Evolutionary conservation across 2,888 invertebrate species (phyloP), one percentile per base, ranked within the genome.

Genomic region (Hydrotaea cyrtoneurina): DNA sequence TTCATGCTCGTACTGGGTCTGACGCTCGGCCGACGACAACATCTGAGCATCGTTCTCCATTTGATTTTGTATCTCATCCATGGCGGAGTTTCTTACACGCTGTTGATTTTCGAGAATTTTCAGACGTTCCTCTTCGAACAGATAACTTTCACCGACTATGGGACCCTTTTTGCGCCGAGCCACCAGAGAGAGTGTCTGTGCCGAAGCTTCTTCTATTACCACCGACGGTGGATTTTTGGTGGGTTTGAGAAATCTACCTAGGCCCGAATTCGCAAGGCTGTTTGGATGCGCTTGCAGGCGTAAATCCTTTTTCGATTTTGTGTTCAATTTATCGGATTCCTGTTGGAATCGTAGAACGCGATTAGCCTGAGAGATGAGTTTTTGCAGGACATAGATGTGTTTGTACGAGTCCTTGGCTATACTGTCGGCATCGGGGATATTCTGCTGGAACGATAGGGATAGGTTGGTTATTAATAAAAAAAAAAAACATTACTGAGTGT

Each of bases 31-130:
- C 0, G 92, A 92, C 26, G 90, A 89, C 73, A 91, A 87, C 87
- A 91, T 89, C 64, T 83, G 82, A 50, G 90, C 90, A 75, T 92
- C 92, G 26, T 92, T 89, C 83, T 91, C 91, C 75, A 84, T 82
- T 72, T 84, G 89, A 82, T 87, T 89, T 43, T 89, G 90, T 0
- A 90, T 83, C 55, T 91, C 91, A 77, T 90, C 90, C 88, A 90
- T 88, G 79, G 89, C 90, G 79, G 86, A 91, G 92, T 92, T 89
- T 89, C 93, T 88, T 89, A 93, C 88, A 50, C 92, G 92, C 83
- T 93, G 93, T 83, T 93, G 90, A 86, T 92, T 92, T 75, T 92
- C 92, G 2, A 92, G 87, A 23, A 92, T 92, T 87, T 91, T 91
- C 4, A 92, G 85, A 13, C 92, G 92, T 83, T 92, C 92, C 86